Evolutionary conservation across 2,797 vertebrate genomes (phyloP).

Genomic region (Coccyzus lansbergi): DNA sequence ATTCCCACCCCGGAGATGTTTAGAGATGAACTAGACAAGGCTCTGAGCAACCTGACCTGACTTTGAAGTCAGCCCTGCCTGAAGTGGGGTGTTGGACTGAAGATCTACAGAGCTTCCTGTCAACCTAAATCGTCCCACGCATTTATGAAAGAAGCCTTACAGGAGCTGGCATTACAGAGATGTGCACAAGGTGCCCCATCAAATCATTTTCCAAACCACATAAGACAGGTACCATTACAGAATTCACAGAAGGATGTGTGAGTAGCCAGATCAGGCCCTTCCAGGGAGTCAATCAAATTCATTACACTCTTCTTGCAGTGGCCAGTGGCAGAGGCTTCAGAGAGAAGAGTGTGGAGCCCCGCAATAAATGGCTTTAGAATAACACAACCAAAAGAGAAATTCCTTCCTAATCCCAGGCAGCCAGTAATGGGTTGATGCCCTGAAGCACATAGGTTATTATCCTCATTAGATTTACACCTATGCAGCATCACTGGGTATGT

Average conservation of each 20-base stretch:
- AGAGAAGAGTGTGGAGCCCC: conserved; percentile 8
- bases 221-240: not conserved
- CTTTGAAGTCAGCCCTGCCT: not conserved
- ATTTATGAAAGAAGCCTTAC: conserved; percentile 52
- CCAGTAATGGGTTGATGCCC: conserved; percentile 33
- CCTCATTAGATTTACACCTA: conserved; percentile 59
- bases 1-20: not conserved
- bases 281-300: conserved; percentile 13
- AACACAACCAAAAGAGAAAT: conserved; percentile 38
- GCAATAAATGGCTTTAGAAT: not conserved
- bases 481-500: conserved; percentile 41
- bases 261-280: conserved; percentile 15
- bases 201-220: conserved; percentile 36
- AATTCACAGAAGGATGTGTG: not conserved
- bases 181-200: conserved; percentile 4
- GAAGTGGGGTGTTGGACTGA: not conserved
- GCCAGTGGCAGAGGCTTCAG: conserved; percentile 1
- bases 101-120: not conserved
- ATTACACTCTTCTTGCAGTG: not conserved
- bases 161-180: conserved; percentile 7
- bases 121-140: conserved; percentile 21
- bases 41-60: not conserved
- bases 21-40: not conserved
- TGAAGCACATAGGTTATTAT: conserved; percentile 27
- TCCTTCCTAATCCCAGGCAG: conserved; percentile 44